Percentiles rank a stretch among this genome's conserved stretches.
These are phyloP conservation scores for Peucedramus taeniatus DNA, from an alignment of 2,113 vertebrate species.

Conservation along the genomic window DNA sequence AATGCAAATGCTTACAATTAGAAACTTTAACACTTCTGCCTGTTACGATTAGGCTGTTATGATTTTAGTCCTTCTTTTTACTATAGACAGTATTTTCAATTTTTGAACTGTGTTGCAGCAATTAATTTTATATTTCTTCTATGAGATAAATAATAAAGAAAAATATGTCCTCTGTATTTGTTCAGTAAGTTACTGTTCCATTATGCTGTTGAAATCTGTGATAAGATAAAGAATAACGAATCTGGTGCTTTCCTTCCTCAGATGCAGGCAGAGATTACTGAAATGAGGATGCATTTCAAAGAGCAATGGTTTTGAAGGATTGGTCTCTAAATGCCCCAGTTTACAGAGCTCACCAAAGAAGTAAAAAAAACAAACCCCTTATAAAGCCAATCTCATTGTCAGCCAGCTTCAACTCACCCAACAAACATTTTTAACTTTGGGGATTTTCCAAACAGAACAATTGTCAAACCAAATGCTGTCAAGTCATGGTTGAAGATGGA, in stretches of 20 bases:
- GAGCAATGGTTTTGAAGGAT: not conserved
- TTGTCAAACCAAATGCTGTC: not conserved
- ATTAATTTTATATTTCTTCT: not conserved
- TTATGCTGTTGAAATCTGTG: not conserved
- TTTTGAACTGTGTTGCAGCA: not conserved
- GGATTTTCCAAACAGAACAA: conserved; percentile 3
- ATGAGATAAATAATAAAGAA: not conserved
- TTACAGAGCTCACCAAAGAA: not conserved
- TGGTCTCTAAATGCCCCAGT: not conserved
- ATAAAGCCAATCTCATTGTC: not conserved
- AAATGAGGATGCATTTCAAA: not conserved
- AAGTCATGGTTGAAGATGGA: not conserved
- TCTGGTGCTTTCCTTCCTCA: not conserved
- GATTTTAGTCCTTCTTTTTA: not conserved
- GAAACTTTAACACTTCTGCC: not conserved
- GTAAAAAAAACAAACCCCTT: not conserved
- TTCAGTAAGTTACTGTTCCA: not conserved
- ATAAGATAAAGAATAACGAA: not conserved
- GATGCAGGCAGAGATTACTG: not conserved
- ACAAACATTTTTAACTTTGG: not conserved
- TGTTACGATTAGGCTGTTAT: not conserved
- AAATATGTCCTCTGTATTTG: not conserved
- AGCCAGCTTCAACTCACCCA: not conserved
- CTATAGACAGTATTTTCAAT: not conserved
- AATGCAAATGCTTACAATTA: not conserved